phyloP scores from a whole-genome alignment of 2,113 vertebrate genomes.

The Cisticola juncidis region DNA sequence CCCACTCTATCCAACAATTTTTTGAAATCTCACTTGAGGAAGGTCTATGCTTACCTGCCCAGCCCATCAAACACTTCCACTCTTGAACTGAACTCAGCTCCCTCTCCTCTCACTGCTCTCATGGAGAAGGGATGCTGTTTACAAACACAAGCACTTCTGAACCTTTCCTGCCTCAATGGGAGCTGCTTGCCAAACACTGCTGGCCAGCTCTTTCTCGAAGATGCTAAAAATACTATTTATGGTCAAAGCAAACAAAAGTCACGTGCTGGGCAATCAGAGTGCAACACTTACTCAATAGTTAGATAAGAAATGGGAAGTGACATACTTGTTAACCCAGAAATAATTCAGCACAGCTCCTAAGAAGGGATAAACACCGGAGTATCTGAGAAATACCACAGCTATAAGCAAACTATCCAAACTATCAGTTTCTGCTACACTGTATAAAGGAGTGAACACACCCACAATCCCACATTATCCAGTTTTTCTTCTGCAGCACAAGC shows the following conservation, averaged over 20 bases:
- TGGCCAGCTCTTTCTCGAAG: not conserved
- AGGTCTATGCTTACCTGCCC: not conserved
- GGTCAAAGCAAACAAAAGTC: conserved; percentile 10
- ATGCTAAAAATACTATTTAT: conserved; percentile 12
- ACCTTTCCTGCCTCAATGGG: not conserved
- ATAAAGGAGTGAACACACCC: not conserved
- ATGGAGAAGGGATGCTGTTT: not conserved
- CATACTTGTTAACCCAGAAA: not conserved
- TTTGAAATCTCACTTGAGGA: not conserved
- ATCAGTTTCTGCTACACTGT: not conserved
- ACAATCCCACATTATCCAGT: not conserved
- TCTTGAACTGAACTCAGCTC: not conserved
- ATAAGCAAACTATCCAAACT: not conserved
- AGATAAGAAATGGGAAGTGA: not conserved
- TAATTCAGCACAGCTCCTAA: not conserved
- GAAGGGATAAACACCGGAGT: not conserved
- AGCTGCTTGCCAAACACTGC: not conserved
- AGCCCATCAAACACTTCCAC: not conserved
- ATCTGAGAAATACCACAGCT: not conserved
- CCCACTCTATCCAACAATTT: not conserved
- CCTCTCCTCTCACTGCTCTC: not conserved
- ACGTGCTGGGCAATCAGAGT: not conserved
- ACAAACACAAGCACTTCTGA: not conserved
- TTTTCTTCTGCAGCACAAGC: not conserved
- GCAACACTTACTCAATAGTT: not conserved